A percentile compares a stretch with the other conserved stretches of the same genome.
phyloP scores from a whole-genome alignment of 2,113 vertebrate species.

The Zosterops pallidus region DNA sequence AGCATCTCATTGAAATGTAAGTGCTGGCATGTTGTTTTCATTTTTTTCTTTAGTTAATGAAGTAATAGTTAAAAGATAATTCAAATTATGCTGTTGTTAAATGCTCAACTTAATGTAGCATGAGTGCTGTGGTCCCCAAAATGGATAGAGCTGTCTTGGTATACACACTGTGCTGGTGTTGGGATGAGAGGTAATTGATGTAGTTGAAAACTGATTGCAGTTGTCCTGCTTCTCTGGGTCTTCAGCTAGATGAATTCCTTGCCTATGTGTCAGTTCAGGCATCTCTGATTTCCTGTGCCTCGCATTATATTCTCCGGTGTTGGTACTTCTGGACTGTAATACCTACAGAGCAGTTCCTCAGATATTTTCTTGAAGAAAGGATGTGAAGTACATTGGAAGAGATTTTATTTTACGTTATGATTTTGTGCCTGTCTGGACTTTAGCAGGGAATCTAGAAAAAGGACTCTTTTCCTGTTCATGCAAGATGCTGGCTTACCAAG shows the following conservation, averaged over 20 bases:
- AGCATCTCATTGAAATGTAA: background rate
- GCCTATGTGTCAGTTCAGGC: background rate
- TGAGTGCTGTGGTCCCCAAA: background rate
- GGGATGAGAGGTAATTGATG: background rate
- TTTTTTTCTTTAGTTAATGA: background rate
- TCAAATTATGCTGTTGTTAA: background rate
- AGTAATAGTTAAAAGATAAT: background rate
- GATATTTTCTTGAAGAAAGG: background rate
- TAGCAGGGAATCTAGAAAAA: background rate
- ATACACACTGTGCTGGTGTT: background rate
- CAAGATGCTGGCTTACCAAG: background rate
- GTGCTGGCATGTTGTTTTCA: background rate
- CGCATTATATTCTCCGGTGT: background rate
- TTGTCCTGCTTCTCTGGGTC: background rate
- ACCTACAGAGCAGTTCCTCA: background rate
- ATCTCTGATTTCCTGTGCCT: background rate
- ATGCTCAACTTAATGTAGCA: fast-evolving
- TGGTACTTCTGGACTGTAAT: background rate
- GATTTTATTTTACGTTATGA: fast-evolving
- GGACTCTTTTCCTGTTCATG: fast-evolving
- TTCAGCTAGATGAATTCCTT: background rate
- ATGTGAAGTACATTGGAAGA: fast-evolving
- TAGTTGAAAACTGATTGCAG: background rate
- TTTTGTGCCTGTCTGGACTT: background rate
- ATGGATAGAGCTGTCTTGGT: background rate